These are phyloP conservation scores for Parotocinclus haroldoi DNA, from an alignment of 2,797 vertebrate genomes.

Conservation along the genomic window DNA sequence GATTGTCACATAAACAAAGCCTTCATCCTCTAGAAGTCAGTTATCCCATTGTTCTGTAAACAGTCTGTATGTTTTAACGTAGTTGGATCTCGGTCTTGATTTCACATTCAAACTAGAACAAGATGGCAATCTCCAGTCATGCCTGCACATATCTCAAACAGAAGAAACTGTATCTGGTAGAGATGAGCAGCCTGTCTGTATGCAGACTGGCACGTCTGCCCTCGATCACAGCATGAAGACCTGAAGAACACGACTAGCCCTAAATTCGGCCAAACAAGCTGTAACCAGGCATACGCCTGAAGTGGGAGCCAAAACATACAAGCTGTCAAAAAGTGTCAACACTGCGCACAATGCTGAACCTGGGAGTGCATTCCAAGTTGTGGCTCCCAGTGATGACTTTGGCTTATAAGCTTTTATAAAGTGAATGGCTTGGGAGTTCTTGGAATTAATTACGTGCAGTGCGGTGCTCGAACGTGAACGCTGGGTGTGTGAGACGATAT, in stretches of 20 bases:
- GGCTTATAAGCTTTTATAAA: slow-evolving; percentile 24
- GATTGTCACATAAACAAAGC: too few species aligned
- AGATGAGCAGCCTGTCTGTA: too few species aligned
- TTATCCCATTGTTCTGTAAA: not conserved
- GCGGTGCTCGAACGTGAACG: slow-evolving; percentile 9
- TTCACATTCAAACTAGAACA: too few species aligned
- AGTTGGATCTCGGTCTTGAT: too few species aligned
- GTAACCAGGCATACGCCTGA: slow-evolving; percentile 20
- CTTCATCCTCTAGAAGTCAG: too few species aligned
- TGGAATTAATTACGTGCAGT: slow-evolving; percentile 14
- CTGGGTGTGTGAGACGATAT: slow-evolving; percentile 15
- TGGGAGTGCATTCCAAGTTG: slow-evolving; percentile 14
- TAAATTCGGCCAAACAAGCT: slow-evolving; percentile 20
- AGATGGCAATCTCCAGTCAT: too few species aligned
- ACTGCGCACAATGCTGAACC: slow-evolving; percentile 1
- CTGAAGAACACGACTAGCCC: too few species aligned
- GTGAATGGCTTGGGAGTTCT: slow-evolving; percentile 10
- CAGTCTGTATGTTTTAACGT: too few species aligned
- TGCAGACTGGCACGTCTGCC: too few species aligned
- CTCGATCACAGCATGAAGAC: too few species aligned
- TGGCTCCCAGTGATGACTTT: slow-evolving; percentile 20
- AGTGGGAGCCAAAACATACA: slow-evolving; percentile 4
- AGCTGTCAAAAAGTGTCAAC: slow-evolving; percentile 1
- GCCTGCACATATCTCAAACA: too few species aligned
- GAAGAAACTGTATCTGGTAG: too few species aligned